Evolutionary conservation across 2,113 vertebrate genomes (phyloP).

Genomic region (Pelecanus crispus): DNA sequence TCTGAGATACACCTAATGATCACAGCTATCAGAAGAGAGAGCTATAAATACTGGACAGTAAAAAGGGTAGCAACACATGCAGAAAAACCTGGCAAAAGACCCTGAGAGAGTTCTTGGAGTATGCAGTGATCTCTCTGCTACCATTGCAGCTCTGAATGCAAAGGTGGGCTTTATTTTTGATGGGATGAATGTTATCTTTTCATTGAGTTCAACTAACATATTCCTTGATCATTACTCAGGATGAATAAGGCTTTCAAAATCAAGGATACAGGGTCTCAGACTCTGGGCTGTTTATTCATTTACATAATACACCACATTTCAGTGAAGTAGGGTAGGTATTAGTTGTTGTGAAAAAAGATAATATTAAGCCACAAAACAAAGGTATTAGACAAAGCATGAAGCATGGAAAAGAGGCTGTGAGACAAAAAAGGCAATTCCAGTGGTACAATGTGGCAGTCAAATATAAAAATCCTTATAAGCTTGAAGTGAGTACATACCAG

Average conservation of each 20-base stretch:
- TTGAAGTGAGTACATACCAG: background rate
- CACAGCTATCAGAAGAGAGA: background rate
- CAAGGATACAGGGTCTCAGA: background rate
- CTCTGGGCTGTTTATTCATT: background rate
- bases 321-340: background rate
- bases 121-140: background rate
- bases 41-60: background rate
- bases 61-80: background rate
- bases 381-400: background rate
- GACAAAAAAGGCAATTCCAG: background rate
- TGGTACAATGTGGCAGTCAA: background rate
- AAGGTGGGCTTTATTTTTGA: background rate
- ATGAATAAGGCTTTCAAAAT: background rate
- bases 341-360: background rate
- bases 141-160: background rate
- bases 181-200: background rate
- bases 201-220: background rate
- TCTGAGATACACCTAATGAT: background rate
- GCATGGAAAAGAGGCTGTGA: fast-evolving
- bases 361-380: background rate
- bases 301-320: background rate
- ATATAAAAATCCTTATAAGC: background rate
- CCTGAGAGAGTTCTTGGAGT: background rate
- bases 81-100: background rate
- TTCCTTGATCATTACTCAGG: background rate